These are phyloP conservation scores for Meta bourneti DNA, from an alignment of 2,888 invertebrate species.

Conservation along the genomic window DNA sequence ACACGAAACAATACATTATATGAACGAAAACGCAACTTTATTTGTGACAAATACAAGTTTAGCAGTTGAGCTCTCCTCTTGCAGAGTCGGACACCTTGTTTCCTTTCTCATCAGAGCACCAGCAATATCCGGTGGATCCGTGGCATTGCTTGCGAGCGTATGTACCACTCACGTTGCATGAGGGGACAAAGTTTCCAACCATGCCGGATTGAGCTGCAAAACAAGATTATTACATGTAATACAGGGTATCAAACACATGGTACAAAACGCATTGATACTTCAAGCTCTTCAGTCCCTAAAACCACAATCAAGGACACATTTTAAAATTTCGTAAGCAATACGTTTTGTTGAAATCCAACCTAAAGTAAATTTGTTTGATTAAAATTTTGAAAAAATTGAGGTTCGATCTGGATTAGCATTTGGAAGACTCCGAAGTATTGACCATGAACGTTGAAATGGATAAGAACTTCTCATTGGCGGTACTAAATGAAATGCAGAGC, in stretches of 20 bases:
- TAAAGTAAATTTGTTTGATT: not conserved
- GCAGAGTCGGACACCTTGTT: conserved; percentile 52
- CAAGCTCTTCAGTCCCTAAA: not conserved
- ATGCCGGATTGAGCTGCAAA: conserved; percentile 39
- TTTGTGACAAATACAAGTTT: not conserved
- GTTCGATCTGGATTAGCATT: not conserved
- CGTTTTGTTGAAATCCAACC: not conserved
- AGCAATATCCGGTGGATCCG: conserved; percentile 91
- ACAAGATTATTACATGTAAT: not conserved
- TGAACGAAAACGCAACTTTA: too few species aligned
- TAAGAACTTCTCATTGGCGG: too few species aligned
- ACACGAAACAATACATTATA: too few species aligned
- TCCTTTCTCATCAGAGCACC: conserved; percentile 84
- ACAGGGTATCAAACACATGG: too few species aligned
- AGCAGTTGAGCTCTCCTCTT: conserved; percentile 24
- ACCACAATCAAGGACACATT: not conserved
- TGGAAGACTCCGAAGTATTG: too few species aligned
- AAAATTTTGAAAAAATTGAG: not conserved
- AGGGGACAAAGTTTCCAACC: conserved; percentile 88
- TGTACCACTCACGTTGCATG: conserved; percentile 92
- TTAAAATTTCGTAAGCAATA: not conserved
- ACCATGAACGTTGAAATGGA: too few species aligned
- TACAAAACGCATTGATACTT: not conserved
- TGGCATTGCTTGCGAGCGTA: conserved; percentile 93
- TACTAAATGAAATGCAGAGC: too few species aligned